Evolutionary conservation across 2,113 vertebrate species (phyloP).

Genomic region (Zosterops borbonicus): DNA sequence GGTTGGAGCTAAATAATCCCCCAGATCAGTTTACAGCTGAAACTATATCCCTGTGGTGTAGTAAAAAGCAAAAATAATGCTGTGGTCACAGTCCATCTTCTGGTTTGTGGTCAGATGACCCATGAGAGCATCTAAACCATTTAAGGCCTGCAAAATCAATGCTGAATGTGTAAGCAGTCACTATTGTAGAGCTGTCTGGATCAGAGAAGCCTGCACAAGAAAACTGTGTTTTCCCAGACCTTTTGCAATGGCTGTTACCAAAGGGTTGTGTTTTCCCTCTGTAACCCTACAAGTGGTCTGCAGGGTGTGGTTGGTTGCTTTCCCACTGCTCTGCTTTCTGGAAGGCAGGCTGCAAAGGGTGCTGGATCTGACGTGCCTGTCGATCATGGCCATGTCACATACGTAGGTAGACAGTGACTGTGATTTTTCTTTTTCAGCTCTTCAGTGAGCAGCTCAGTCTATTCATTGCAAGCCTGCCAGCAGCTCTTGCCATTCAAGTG

Average conservation of each 20-base stretch:
- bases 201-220: background rate
- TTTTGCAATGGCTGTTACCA: background rate
- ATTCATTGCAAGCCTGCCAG: background rate
- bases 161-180: background rate
- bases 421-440: background rate
- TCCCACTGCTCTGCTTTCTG: background rate
- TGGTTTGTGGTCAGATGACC: background rate
- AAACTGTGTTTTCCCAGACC: background rate
- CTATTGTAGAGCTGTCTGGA: background rate
- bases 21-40: background rate
- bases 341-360: background rate
- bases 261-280: background rate
- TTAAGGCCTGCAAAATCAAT: background rate
- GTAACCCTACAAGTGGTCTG: rapidly evolving
- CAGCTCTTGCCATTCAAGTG: background rate
- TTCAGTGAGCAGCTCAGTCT: background rate
- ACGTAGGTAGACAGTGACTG: background rate
- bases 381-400: background rate
- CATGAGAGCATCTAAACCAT: background rate
- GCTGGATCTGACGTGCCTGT: background rate
- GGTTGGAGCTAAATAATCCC: background rate
- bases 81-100: background rate
- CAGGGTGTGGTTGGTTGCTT: background rate
- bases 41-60: background rate
- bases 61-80: background rate